Conservation (phyloP, 2,113 vertebrate species). For the Etia nguti region DNA sequence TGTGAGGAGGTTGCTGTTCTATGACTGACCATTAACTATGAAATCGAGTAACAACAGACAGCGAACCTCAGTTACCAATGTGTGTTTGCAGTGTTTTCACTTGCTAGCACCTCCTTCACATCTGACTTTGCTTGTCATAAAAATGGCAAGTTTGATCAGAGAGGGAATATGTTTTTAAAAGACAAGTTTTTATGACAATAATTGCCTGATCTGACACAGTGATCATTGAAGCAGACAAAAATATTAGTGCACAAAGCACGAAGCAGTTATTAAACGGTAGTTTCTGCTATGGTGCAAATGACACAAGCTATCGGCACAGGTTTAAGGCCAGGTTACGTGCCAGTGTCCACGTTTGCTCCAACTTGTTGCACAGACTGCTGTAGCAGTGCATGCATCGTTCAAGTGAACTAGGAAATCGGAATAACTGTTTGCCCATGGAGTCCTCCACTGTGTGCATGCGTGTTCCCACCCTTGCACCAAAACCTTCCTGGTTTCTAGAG, state of each 20-base stretch:
- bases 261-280: not conserved
- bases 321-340: fast-evolving
- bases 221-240: not conserved
- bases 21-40: not conserved
- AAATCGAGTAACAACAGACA: not conserved
- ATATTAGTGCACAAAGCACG: not conserved
- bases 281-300: not conserved
- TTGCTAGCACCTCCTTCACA: not conserved
- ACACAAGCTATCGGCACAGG: not conserved
- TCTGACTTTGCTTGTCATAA: not conserved
- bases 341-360: not conserved
- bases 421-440: not conserved
- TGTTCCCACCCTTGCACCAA: not conserved
- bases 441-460: not conserved
- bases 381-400: not conserved
- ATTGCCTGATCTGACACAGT: not conserved
- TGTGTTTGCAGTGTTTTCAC: not conserved
- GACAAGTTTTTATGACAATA: not conserved
- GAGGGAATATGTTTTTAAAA: not conserved
- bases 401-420: not conserved
- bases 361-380: not conserved
- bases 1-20: not conserved
- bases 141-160: not conserved
- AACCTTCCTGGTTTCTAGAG: not conserved
- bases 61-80: not conserved